A percentile compares a stretch with the other conserved stretches of the same genome.
Evolutionary conservation across 1,140 invertebrate genomes (phyloP).

Genomic region (Drosophila busckii): DNA sequence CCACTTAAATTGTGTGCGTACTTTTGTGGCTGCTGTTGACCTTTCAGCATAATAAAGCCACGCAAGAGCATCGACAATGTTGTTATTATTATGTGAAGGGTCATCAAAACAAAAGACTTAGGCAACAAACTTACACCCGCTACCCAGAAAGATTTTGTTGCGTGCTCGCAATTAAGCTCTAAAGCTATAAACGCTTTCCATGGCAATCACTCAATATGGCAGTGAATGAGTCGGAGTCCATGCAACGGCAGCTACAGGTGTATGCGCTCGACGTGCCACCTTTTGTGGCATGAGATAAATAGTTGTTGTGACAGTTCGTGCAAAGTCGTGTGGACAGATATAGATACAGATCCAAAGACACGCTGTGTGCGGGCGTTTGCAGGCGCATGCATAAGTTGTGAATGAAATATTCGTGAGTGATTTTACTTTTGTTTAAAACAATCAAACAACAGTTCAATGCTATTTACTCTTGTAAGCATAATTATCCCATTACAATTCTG

Average conservation of each 20-base stretch:
- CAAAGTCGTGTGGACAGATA: conserved; percentile 50
- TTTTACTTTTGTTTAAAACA: conserved; percentile 60
- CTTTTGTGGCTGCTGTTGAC: conserved; percentile 58
- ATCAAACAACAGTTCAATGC: conserved; percentile 20
- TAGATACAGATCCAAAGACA: conserved; percentile 62
- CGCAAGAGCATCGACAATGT: conserved; percentile 22
- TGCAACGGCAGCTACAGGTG: not conserved
- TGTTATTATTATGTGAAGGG: conserved; percentile 31
- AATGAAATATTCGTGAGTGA: conserved; percentile 63
- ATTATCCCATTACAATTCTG: no score
- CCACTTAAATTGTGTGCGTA: conserved; percentile 47
- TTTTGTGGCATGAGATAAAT: conserved; percentile 49
- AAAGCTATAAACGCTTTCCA: conserved; percentile 1
- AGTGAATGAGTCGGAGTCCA: conserved; percentile 13
- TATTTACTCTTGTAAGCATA: no score
- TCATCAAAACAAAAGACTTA: conserved; percentile 70
- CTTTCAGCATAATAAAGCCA: conserved; percentile 41
- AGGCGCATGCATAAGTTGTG: conserved; percentile 49
- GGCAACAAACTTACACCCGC: conserved; percentile 63
- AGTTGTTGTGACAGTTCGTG: conserved; percentile 73
- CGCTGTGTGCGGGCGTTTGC: conserved; percentile 45
- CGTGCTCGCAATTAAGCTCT: conserved; percentile 43
- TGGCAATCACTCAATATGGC: conserved; percentile 1
- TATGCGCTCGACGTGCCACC: conserved; percentile 36
- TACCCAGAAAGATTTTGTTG: conserved; percentile 32